Conservation (phyloP, 2,888 invertebrate genomes). For the Anorthoa munda region DNA sequence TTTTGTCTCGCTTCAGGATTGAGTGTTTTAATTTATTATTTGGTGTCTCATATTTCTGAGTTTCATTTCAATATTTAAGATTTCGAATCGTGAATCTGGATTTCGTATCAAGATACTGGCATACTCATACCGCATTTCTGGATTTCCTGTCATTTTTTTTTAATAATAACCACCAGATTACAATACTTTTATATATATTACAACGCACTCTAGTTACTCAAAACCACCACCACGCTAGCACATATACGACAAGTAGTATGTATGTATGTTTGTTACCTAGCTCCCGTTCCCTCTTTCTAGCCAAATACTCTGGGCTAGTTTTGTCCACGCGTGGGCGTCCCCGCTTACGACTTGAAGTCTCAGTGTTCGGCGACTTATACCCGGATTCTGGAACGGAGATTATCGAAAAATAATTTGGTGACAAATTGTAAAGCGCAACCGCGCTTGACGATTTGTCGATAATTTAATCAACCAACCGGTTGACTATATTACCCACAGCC, state of each 20-base stretch:
- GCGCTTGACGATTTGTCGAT: background rate
- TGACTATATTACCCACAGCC: background rate
- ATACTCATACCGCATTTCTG: too few relatives aligned
- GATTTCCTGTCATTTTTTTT: too few relatives aligned
- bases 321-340: conserved; percentile 87
- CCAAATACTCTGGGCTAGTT: conserved; percentile 86
- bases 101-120: background rate
- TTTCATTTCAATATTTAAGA: too few relatives aligned
- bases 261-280: conserved; percentile 72
- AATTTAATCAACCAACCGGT: too few relatives aligned
- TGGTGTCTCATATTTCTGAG: too few relatives aligned
- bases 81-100: background rate
- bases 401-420: background rate
- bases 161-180: too few relatives aligned
- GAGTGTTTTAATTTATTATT: too few relatives aligned
- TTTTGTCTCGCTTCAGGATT: too few relatives aligned
- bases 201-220: too few relatives aligned
- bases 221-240: conserved; percentile 8
- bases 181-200: too few relatives aligned
- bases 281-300: conserved; percentile 83
- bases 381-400: conserved; percentile 14
- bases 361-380: conserved; percentile 10
- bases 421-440: background rate
- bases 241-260: background rate
- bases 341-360: conserved; percentile 73